Evolutionary conservation across 2,113 vertebrate genomes (phyloP), one percentile per base, ranked within the genome.

Genomic region (Cariama cristata): DNA sequence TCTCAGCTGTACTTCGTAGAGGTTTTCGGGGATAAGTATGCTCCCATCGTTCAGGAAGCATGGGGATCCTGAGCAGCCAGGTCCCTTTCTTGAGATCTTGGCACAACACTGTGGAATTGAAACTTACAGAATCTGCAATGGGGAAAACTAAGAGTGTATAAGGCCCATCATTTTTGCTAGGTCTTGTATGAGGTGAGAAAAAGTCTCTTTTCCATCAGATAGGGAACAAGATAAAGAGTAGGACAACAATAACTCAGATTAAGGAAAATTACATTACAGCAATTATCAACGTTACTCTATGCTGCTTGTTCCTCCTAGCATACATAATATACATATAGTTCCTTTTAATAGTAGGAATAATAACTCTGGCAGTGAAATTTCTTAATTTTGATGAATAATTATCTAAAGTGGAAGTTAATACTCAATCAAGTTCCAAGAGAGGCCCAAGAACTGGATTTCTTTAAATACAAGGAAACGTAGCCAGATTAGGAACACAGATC

Each of bases 41-140:
- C 9, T 62, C 21, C 7, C 21, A 21, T 20, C 16, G 22, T 68
- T 73, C 16, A 77, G 52, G 55, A 69, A 12, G 6, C 14, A 28
- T 1, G 24, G 22, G 47, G 14, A 55, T 72, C 44, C 58, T 59
- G 33, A 73, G 49, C 63, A 89, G 19, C 6, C 20, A 50, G 14
- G 42, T 58, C 32, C 32, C 32, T 77, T n/a, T 83, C 33, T 53
- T 52, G 53, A 79, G 58, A 38, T 30, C 14, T 55, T 47, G 22
- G 8, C 60, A 62, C 23, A 53, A 35, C 0, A 0, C 60, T 44
- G 32, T 62, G 30, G 42, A 71, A 58, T 4, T 47, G n/a, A 77
- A 90, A 40, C 19, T 63, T 63, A 30, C 2, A 71, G 28, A 83
- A 38, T 17, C 28, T 77, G 12, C 27, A 62, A 4, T 16, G 15